These are phyloP conservation scores for Musca domestica DNA, from an alignment of 1,140 invertebrate genomes.

Conservation along the genomic window DNA sequence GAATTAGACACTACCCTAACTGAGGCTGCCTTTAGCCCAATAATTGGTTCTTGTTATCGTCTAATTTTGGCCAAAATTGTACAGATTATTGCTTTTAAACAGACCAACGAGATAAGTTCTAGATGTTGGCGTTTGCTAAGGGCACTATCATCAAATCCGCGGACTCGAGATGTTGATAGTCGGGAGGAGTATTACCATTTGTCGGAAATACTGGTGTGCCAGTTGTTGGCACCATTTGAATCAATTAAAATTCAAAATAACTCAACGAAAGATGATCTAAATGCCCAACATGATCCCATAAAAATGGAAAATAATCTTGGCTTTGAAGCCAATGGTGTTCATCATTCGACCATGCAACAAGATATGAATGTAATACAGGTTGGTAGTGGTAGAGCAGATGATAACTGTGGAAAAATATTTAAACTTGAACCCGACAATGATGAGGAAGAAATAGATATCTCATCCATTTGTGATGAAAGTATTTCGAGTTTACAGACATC, in stretches of 20 bases:
- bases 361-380: neutral
- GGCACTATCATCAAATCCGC: slow-evolving; percentile 39
- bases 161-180: slow-evolving; percentile 36
- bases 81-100: slow-evolving; percentile 45
- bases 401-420: slow-evolving; percentile 16
- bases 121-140: slow-evolving; percentile 45
- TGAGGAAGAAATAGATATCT: slow-evolving; percentile 13
- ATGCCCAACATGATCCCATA: neutral
- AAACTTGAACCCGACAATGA: slow-evolving; percentile 36
- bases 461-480: neutral
- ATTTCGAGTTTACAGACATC: neutral
- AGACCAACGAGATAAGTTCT: slow-evolving; percentile 38
- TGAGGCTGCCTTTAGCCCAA: slow-evolving; percentile 37
- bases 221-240: slow-evolving; percentile 46
- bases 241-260: slow-evolving; percentile 36
- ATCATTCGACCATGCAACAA: neutral
- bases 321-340: slow-evolving; percentile 24
- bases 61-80: slow-evolving; percentile 42
- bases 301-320: slow-evolving; percentile 39
- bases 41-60: slow-evolving; percentile 45
- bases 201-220: slow-evolving; percentile 45
- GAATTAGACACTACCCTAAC: slow-evolving; percentile 31
- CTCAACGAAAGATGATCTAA: neutral
- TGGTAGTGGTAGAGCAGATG: neutral
- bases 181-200: slow-evolving; percentile 46